These are phyloP conservation scores for Coelinius sp. DNA, from an alignment of 2,888 invertebrate species.

Conservation along the genomic window DNA sequence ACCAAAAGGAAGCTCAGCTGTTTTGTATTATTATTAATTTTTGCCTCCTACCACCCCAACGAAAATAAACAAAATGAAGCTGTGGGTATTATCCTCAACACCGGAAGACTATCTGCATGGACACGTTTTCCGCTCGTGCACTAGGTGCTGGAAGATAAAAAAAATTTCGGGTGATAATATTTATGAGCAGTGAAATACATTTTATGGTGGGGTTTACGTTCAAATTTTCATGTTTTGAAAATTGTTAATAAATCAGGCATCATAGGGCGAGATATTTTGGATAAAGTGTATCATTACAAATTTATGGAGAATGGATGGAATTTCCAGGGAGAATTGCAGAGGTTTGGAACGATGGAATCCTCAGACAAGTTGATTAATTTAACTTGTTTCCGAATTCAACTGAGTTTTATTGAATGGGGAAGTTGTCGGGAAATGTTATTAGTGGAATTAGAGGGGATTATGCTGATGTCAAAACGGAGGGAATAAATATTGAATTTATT, in stretches of 20 bases:
- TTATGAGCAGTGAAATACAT: background rate
- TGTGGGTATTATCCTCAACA: background rate
- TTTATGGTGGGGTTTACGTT: background rate
- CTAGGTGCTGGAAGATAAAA: background rate
- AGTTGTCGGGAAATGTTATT: background rate
- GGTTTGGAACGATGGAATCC: background rate
- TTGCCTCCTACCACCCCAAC: background rate
- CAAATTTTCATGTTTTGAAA: background rate
- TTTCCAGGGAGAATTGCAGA: background rate
- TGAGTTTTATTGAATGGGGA: background rate
- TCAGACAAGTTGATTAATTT: background rate
- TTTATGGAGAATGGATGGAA: background rate
- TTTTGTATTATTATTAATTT: background rate
- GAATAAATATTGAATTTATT: conserved; percentile 9
- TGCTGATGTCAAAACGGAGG: background rate
- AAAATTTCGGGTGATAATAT: background rate
- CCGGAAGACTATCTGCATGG: background rate
- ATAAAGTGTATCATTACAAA: background rate
- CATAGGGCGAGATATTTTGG: background rate
- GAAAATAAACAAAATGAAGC: conserved; percentile 7
- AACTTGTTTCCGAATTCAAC: conserved; percentile 2
- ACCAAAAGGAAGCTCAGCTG: background rate
- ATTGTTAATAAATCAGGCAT: background rate
- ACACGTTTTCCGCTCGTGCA: background rate
- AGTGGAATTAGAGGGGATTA: background rate